Evolutionary conservation across 2,113 vertebrate genomes (phyloP), one percentile per base, ranked within the genome.

Genomic region (Cnemophilus loriae): DNA sequence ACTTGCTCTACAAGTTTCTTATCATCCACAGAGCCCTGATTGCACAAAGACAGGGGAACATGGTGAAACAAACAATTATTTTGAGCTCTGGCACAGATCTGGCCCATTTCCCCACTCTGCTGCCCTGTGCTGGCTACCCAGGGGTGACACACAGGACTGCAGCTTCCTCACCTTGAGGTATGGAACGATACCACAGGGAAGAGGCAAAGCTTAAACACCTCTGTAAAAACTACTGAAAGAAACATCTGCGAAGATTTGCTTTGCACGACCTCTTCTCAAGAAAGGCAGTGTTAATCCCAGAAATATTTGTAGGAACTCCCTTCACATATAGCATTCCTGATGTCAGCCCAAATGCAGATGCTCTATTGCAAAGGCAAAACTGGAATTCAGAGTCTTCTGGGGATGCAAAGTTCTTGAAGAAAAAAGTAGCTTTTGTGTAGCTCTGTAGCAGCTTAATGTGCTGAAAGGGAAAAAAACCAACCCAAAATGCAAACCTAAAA

Each of bases 201-300:
- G 18, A 2, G 23, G 30, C 2, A 53, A 78, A 80, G 46, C 39
- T 67, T 16, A 16, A 57, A n/a, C 20, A 49, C 8, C 26, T 61
- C 44, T 46, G 46, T 8, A 42, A 67, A 59, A 78, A 32, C 12
- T 4, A 7, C 14, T 20, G 20, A 14, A 52, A 44, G 33, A 47
- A 74, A 73, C 22, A 33, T 17, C 55, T 78, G 55, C 77, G 74
- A 42, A 95, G 68, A n/a, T 70, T 8, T 53, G 50, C 59, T 84
- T 28, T 79, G 53, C 37, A n/a, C 0, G 0, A 28, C 16, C 6
- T n/a, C 41, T 60, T 60, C 77, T 37, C 4, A 3, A 57, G 32
- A 65, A 57, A 74, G 39, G 50, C 60, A 73, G 49, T 0, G 32
- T 18, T 85, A 74, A 87, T 52, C 56, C 64, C 61, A 64, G 44